Conservation (phyloP, 2,888 invertebrate species). For the Norana najaformis region DNA sequence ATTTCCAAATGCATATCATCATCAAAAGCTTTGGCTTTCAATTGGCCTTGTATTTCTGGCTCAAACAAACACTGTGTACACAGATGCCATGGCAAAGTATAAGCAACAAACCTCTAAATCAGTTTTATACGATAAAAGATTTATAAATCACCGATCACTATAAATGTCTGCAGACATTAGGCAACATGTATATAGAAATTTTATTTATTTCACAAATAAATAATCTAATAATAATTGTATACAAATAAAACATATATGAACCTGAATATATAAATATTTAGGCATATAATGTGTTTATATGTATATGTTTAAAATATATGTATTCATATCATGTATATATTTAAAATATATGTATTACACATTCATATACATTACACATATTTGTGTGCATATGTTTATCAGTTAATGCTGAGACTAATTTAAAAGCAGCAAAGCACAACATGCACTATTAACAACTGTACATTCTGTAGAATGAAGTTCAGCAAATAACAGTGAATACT, state of each 20-base stretch:
- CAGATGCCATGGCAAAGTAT: constrained; percentile 5
- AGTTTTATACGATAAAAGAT: background rate
- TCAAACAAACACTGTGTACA: constrained; percentile 1
- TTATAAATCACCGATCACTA: background rate
- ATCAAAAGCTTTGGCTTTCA: background rate
- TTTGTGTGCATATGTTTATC: background rate
- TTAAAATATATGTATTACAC: background rate
- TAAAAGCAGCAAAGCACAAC: constrained; percentile 8
- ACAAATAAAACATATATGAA: background rate
- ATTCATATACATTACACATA: background rate
- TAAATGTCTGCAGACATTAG: background rate
- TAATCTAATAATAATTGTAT: background rate
- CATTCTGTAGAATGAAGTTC: background rate
- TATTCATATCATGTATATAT: background rate
- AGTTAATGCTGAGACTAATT: background rate
- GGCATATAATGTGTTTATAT: constrained; percentile 3
- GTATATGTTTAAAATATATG: background rate
- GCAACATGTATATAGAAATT: background rate
- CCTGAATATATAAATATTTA: background rate
- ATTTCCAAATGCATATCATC: background rate
- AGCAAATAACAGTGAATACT: background rate
- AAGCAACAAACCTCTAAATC: background rate
- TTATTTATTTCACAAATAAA: background rate
- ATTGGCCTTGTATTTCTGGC: background rate
- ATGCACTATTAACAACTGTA: background rate